Evolutionary conservation across 2,797 vertebrate species (phyloP).

Genomic region (Mastacembelus armatus): DNA sequence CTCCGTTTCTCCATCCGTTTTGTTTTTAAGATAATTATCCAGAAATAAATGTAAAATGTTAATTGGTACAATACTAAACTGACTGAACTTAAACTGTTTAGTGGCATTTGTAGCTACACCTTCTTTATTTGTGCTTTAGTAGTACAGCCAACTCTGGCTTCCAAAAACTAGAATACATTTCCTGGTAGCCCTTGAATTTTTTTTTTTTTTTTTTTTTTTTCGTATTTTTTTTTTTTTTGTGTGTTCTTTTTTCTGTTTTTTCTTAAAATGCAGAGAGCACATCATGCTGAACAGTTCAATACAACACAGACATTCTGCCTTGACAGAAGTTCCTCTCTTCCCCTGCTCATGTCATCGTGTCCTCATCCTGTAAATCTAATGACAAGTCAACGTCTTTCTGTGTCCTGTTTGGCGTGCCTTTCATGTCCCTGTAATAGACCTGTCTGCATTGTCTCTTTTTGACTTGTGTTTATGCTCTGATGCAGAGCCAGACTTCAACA

Average conservation of each 20-base stretch:
- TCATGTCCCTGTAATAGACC: slow-evolving; percentile 52
- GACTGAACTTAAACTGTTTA: not conserved
- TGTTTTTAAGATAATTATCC: not conserved
- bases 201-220: slow-evolving; percentile 10
- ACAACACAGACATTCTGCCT: slow-evolving; percentile 29
- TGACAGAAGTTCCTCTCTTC: slow-evolving; percentile 25
- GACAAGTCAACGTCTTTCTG: slow-evolving; percentile 25
- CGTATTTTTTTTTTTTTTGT: slow-evolving; percentile 9
- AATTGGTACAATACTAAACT: not conserved
- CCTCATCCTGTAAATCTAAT: slow-evolving; percentile 54
- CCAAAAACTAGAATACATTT: slow-evolving; percentile 18
- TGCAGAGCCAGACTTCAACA: slow-evolving; percentile 30
- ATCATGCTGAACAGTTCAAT: slow-evolving; percentile 11
- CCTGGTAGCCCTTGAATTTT: slow-evolving; percentile 6
- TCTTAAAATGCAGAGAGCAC: slow-evolving; percentile 28
- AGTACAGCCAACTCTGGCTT: not conserved
- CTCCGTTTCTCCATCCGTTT: not conserved
- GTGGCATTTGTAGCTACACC: not conserved
- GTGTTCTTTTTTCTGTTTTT: slow-evolving; percentile 8
- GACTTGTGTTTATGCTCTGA: slow-evolving; percentile 17
- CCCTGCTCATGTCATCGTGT: slow-evolving; percentile 16
- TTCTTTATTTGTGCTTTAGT: not conserved
- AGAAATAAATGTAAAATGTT: not conserved
- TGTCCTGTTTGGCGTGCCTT: slow-evolving; percentile 37
- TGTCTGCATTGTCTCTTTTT: slow-evolving; percentile 38